Evolutionary conservation across 2,888 invertebrate genomes (phyloP), one percentile per base, ranked within the genome.

Genomic region (Eilema depressum): DNA sequence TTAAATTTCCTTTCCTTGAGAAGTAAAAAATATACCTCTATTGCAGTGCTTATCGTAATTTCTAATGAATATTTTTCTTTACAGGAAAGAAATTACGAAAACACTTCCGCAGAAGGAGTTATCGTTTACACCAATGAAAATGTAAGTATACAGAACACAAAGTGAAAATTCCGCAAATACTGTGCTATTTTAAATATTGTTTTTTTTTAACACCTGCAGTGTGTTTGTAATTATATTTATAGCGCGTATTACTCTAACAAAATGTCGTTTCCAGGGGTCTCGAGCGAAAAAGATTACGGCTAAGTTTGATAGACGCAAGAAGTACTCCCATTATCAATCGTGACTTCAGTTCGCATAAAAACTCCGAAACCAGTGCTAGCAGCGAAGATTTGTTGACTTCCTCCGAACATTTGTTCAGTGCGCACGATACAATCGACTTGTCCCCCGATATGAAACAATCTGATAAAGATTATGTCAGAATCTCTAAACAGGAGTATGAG

Each of bases 401-500:
- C 70, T 90, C 94, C 41, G 94, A 94, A 83, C 88, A 92, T 85
- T 87, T 94, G 85, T 94, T 95, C 88, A 91, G 88, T 81, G 85
- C 93, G 73, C 91, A 94, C 82, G 93, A 96, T 88, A 92, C 95
- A 1, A 93, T 93, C 70, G 93, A 93, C 83, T 85, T 95, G 74
- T 93, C 92, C 8, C 89, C 94, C 7, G 92, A 92, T 78, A 92
- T 84, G 91, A 95, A 85, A 89, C 95, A 84, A 80, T 78, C 80
- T 0, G 89, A 93, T 59, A 94, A 93, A 81, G 97, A 97, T 83
- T 97, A 97, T 84, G 97, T 97, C 5, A 95, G 96, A 79, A 97
- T 97, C 82, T 96, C 97, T 4, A 97, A 97, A 91, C 96, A 96
- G 71, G 97, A 98, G 89, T 98, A 97, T 82, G 97, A 97, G 88